Percentiles rank a stretch among this genome's conserved stretches.
These are phyloP conservation scores for Erannis defoliaria DNA, from an alignment of 2,888 invertebrate species.

Conservation along the genomic window DNA sequence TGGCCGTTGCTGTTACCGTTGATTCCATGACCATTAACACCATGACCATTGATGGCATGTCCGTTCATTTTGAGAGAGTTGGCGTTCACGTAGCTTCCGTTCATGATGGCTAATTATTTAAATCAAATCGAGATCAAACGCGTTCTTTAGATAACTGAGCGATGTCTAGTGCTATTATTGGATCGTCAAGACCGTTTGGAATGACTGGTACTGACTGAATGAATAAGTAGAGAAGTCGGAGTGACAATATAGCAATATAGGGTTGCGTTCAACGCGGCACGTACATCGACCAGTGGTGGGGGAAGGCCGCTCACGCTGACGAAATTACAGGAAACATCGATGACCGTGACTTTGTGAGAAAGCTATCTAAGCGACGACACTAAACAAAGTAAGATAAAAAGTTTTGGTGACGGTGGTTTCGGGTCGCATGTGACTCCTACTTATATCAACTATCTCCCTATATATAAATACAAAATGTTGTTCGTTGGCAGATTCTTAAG, in stretches of 20 bases:
- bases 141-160: constrained; percentile 4
- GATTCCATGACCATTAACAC: constrained; percentile 2
- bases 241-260: constrained; percentile 8
- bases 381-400: too few relatives aligned
- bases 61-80: constrained; percentile 22
- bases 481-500: too few relatives aligned
- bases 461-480: too few relatives aligned
- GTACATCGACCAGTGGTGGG: constrained; percentile 5
- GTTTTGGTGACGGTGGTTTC: background rate
- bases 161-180: constrained; percentile 10
- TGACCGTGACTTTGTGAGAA: constrained; percentile 7
- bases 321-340: constrained; percentile 12
- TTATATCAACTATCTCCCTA: too few relatives aligned
- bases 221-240: background rate
- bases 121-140: background rate
- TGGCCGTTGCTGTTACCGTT: background rate
- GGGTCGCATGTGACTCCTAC: too few relatives aligned
- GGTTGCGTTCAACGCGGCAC: constrained; percentile 18
- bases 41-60: constrained; percentile 9
- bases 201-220: constrained; percentile 12
- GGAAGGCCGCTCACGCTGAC: constrained; percentile 7
- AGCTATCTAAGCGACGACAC: background rate
- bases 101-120: constrained; percentile 18
- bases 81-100: constrained; percentile 22
- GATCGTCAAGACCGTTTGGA: background rate